These are phyloP conservation scores for Anticlea derivata DNA, from an alignment of 2,888 invertebrate species.

Conservation along the genomic window DNA sequence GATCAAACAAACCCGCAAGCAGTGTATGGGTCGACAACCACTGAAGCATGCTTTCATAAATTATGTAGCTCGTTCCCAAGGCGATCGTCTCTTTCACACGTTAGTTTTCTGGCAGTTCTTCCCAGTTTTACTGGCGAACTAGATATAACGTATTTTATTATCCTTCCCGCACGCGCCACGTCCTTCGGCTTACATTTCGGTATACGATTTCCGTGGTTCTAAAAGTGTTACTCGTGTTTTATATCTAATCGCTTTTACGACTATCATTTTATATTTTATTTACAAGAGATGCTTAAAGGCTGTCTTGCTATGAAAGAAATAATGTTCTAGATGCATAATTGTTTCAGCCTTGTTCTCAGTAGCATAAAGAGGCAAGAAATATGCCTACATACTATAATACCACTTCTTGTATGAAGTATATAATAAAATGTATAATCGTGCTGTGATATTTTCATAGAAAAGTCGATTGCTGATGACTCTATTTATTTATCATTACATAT, in stretches of 20 bases:
- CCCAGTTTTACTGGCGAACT: conserved; percentile 28
- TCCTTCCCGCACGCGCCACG: conserved; percentile 30
- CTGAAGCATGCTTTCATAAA: neutral
- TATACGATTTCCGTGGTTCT: conserved; percentile 32
- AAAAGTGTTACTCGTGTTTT: conserved; percentile 35
- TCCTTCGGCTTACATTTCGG: conserved; percentile 34
- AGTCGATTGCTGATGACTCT: too few relatives aligned
- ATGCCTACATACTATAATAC: too few relatives aligned
- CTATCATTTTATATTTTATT: conserved; percentile 19
- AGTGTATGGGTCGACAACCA: neutral
- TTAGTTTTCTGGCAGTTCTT: conserved; percentile 31
- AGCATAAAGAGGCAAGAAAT: too few relatives aligned
- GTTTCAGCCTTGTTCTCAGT: neutral
- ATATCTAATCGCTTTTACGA: conserved; percentile 34
- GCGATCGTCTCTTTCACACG: conserved; percentile 7
- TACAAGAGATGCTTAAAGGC: conserved; percentile 8
- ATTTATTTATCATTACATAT: too few relatives aligned
- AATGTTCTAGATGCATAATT: neutral
- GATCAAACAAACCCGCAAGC: too few relatives aligned
- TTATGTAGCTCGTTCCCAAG: neutral
- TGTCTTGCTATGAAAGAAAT: neutral
- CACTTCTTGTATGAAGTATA: too few relatives aligned
- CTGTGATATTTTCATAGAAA: too few relatives aligned
- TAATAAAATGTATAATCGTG: too few relatives aligned
- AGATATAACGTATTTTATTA: conserved; percentile 38